Base-by-base conservation (phyloP, 2,113 vertebrate species). In the Lophius piscatorius region DNA sequence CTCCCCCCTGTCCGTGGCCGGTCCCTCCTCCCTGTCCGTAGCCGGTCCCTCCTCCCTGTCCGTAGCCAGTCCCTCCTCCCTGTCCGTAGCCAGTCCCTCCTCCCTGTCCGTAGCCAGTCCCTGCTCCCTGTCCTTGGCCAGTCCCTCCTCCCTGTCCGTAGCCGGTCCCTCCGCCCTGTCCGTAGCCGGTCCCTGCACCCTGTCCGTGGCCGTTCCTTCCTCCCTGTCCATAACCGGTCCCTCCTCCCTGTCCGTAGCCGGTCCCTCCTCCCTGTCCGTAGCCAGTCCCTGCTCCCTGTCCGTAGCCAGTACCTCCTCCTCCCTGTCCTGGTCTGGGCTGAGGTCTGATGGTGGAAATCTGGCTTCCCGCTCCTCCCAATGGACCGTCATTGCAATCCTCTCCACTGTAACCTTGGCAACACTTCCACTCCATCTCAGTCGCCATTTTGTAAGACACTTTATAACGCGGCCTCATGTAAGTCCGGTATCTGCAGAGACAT, bases 401-500 rank as follows among this genome's bases (percentile, higher is more conserved):
- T 0, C 96, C 97, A 1, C 92, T 88, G 31, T 91, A 98, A 1
- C 97, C 96, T 36, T 95, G 94, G 63, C 97, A 98, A 85, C 97
- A 98, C 65, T 91, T 92, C 96, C 97, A 98, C 76, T 97, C 95
- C 93, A 97, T 93, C 52, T 95, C 94, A 0, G 95, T 92, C 36
- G 95, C 92, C 2, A 94, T 95, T 56, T 98, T 94, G 83, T 97
- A 95, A 12, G 95, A 84, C 70, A 96, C 79, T 34, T 95, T 95
- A 83, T 98, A 98, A 16, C 92, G 92, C 0, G 97, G 97, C 23
- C 94, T 92, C 64, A 96, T 90, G 84, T 93, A 98, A 16, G 92
- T 95, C 29, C 95, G 94, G 63, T 98, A 98, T 59, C 96, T 98
- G 73, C 20, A 40, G 16, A 18, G 23, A 48, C 45, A 16, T 0